Percentiles rank a stretch among this genome's conserved stretches.
phyloP scores from a whole-genome alignment of 2,888 invertebrate genomes.

The Papilio protenor region DNA sequence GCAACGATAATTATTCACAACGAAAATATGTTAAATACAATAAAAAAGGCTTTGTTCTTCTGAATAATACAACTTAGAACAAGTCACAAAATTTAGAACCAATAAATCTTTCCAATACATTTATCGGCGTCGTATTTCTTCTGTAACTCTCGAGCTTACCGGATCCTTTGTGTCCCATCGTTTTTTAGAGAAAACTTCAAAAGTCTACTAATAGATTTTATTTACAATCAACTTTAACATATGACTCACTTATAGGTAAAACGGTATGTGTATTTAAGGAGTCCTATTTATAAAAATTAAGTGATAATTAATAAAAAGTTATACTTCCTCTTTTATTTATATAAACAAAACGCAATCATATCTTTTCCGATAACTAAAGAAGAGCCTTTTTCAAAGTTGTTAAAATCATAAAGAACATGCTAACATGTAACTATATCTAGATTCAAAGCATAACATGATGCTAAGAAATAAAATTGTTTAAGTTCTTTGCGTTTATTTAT shows the following conservation, averaged over 20 bases:
- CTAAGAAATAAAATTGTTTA: neutral
- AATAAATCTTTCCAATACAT: conserved; percentile 43
- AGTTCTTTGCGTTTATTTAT: conserved; percentile 13
- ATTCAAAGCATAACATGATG: neutral
- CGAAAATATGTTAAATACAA: neutral
- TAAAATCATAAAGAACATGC: neutral
- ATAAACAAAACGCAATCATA: neutral
- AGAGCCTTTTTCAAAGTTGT: neutral
- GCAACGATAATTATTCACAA: no score
- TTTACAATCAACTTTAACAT: conserved; percentile 4
- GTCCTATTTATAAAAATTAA: neutral
- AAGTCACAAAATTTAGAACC: conserved; percentile 37
- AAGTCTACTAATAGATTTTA: conserved; percentile 30
- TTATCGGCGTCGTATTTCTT: conserved; percentile 42
- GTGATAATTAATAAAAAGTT: no score
- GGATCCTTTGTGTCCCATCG: conserved; percentile 39
- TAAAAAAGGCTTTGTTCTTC: neutral
- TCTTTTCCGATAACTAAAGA: neutral
- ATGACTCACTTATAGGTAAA: neutral
- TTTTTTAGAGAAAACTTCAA: conserved; percentile 34
- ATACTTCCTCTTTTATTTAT: no score
- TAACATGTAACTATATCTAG: neutral
- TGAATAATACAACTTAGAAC: conserved; percentile 22
- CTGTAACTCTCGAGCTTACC: conserved; percentile 38
- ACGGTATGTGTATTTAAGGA: neutral